These are phyloP conservation scores for Chelonus insularis DNA, from an alignment of 1,140 invertebrate species.

Conservation along the genomic window DNA sequence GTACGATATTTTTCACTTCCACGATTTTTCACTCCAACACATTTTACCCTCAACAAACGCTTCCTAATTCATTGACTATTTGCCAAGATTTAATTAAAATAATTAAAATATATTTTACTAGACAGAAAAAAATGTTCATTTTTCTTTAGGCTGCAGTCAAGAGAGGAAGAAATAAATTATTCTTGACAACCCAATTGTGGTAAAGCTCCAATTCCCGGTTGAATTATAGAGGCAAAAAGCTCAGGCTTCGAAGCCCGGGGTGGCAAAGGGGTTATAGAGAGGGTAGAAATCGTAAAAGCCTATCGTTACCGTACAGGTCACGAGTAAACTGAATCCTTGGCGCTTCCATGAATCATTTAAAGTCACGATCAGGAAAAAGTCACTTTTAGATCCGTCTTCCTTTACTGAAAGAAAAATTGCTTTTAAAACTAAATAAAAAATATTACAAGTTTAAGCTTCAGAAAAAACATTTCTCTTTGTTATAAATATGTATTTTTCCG, in stretches of 20 bases:
- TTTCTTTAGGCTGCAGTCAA: background rate
- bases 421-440: background rate
- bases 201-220: slow-evolving; percentile 27
- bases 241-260: slow-evolving; percentile 13
- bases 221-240: slow-evolving; percentile 28
- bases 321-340: slow-evolving; percentile 17
- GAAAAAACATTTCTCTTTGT: no score
- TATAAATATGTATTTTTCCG: no score
- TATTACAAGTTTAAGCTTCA: no score
- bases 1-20: background rate
- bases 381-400: background rate
- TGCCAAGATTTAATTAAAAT: slow-evolving; percentile 2
- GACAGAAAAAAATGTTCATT: background rate
- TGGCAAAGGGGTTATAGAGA: background rate
- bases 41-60: background rate
- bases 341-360: slow-evolving; percentile 20
- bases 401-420: background rate
- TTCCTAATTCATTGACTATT: background rate
- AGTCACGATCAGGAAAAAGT: slow-evolving; percentile 15
- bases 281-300: slow-evolving; percentile 22
- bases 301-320: slow-evolving; percentile 25
- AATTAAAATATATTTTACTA: background rate
- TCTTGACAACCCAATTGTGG: slow-evolving; percentile 14
- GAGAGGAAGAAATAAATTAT: slow-evolving; percentile 8
- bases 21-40: background rate